Base-by-base conservation (phyloP, 2,113 vertebrate genomes). In the Micronisus gabar region DNA sequence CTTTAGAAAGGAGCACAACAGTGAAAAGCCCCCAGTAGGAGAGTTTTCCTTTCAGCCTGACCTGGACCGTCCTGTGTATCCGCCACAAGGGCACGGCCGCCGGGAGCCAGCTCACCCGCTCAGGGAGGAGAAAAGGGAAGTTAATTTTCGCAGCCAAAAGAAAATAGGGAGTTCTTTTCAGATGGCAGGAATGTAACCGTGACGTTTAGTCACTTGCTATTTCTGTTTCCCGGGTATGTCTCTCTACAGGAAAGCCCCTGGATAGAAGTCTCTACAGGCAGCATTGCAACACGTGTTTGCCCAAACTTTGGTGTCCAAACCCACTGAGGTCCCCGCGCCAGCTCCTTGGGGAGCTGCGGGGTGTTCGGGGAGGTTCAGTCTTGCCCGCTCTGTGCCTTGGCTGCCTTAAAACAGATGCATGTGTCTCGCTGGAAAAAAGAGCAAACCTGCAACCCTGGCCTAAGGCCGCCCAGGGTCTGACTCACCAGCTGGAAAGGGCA, bases 31-130 rank as follows among this genome's bases (percentile, higher is more conserved):
- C 81, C 74, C 87, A 93, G 93, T 65, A 73, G 81, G 65, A 93
- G 74, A 75, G 84, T 91, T 97, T 83, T 96, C 65, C 93, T 97
- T 96, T 96, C 96, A 96, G 96, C 73, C 78, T 96, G 95, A 97
- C 95, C 93, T 94, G 85, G 90, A 87, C 85, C 1, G 10, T 95
- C 87, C 92, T 75, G 87, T 56, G 66, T 72, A 93, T 95, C 92
- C 85, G 56, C 92, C 27, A 19, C 14, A 3, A 95, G 95, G 95
- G 95, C 96, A 97, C 41, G 6, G 88, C 67, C 27, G 9, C 82
- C 45, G 45, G 92, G 62, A 96, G 93, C 95, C 95, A 94, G 93
- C 93, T 92, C 10, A 0, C 74, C 92, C 10, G 13, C 92, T 85
- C 5, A 0, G 38, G 70, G 13, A 81, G 21, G 70, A 86, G 67